Percentiles rank a stretch among this genome's conserved stretches.
Conservation (phyloP, 2,113 vertebrate species). For the Geothlypis trichas region DNA sequence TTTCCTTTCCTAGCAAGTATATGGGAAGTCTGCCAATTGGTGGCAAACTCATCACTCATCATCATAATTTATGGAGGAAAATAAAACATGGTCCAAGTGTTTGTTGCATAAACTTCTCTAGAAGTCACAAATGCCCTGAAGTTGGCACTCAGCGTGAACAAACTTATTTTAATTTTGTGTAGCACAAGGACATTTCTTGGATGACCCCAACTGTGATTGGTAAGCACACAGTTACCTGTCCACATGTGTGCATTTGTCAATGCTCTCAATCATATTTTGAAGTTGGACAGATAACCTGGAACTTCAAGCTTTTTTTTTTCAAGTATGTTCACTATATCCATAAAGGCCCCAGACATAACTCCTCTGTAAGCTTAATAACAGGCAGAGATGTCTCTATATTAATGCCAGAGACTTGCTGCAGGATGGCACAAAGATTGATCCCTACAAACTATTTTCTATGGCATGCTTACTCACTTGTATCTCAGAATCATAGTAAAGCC, state of each 20-base stretch:
- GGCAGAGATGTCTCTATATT: neutral
- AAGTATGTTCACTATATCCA: neutral
- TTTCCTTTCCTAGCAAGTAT: neutral
- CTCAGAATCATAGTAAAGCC: neutral
- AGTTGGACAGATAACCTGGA: neutral
- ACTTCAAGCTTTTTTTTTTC: neutral
- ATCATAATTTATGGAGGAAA: neutral
- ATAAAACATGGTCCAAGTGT: neutral
- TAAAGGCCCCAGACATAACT: rapidly evolving
- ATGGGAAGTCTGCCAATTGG: neutral
- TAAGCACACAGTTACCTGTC: neutral
- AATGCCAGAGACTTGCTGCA: neutral
- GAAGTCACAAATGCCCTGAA: neutral
- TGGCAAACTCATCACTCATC: neutral
- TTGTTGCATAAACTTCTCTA: neutral
- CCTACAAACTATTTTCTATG: neutral
- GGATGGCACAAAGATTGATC: neutral
- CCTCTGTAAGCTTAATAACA: neutral
- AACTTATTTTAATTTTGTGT: neutral
- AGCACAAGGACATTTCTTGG: neutral
- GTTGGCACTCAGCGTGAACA: neutral
- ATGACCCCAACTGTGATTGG: rapidly evolving
- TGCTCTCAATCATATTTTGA: rapidly evolving
- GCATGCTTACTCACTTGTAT: neutral
- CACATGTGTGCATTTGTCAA: neutral